Percentiles rank a stretch among this genome's conserved stretches.
Evolutionary conservation across 1,140 invertebrate species (phyloP).

Genomic region (Macrocentrus cingulum): DNA sequence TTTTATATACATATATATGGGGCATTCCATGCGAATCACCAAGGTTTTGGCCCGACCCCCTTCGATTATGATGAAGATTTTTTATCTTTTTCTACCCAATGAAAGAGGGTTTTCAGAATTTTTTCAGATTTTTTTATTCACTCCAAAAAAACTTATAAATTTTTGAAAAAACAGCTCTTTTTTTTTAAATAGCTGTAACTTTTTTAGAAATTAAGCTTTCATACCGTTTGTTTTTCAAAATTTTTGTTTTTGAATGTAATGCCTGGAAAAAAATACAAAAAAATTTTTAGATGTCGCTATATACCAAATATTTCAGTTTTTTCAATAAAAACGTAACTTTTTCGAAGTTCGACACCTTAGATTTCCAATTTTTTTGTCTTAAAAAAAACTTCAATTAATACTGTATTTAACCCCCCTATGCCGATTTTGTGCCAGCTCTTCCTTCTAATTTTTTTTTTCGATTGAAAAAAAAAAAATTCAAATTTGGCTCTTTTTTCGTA

Average conservation of each 20-base stretch:
- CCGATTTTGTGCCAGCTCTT: constrained; percentile 3
- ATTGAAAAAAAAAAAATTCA: constrained; percentile 2
- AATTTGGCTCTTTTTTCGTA: not conserved
- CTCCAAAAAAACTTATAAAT: not conserved
- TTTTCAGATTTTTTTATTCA: not conserved
- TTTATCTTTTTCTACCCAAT: not conserved
- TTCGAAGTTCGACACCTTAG: constrained; percentile 12
- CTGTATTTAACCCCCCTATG: constrained; percentile 12
- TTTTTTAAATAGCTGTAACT: not conserved
- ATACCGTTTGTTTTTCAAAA: not conserved
- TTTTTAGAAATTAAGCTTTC: not conserved
- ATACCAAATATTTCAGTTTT: constrained; percentile 21
- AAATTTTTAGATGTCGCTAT: constrained; percentile 6
- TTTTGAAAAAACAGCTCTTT: not conserved
- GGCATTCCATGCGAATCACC: not conserved
- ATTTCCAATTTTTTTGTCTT: constrained; percentile 17
- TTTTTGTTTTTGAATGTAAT: not conserved
- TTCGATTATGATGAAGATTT: not conserved
- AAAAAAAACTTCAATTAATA: constrained; percentile 20
- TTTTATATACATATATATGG: too few relatives aligned
- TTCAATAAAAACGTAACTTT: constrained; percentile 21
- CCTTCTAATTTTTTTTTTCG: constrained; percentile 18
- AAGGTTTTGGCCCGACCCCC: not conserved
- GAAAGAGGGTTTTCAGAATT: not conserved
- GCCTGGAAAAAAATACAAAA: not conserved